Conservation (phyloP, 2,113 vertebrate species). For the Oxyura jamaicensis region DNA sequence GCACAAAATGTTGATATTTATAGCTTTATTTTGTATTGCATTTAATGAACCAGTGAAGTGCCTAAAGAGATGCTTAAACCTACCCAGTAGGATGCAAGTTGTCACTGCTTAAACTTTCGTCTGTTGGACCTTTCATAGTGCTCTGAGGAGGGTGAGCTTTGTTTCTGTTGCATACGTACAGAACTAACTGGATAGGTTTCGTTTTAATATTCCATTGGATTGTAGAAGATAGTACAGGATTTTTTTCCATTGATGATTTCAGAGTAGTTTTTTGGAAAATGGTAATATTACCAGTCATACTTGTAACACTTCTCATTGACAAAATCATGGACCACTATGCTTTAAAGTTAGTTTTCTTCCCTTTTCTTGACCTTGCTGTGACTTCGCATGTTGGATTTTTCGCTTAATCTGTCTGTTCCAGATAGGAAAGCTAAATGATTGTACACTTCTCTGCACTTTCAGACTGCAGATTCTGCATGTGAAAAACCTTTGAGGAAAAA, state of each 20-base stretch:
- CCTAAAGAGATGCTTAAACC: constrained; percentile 76
- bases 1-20: constrained; percentile 77
- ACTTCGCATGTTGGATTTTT: constrained; percentile 39
- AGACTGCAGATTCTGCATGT: constrained; percentile 60
- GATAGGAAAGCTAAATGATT: constrained; percentile 68
- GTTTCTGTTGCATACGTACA: constrained; percentile 41
- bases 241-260: constrained; percentile 17
- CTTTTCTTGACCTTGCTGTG: constrained; percentile 35
- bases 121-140: not conserved
- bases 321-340: constrained; percentile 16
- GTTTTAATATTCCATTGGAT: constrained; percentile 18
- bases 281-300: not conserved
- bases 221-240: constrained; percentile 6
- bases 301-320: constrained; percentile 16
- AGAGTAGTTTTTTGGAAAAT: not conserved
- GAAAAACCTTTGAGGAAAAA: constrained; percentile 58
- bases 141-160: constrained; percentile 59
- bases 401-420: constrained; percentile 32
- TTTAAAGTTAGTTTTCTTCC: constrained; percentile 19
- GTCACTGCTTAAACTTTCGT: constrained; percentile 51
- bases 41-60: constrained; percentile 80
- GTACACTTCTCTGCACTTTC: constrained; percentile 65
- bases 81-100: constrained; percentile 58
- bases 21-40: constrained; percentile 82
- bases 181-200: constrained; percentile 1